Evolutionary conservation across 2,888 invertebrate species (phyloP), one percentile per base, ranked within the genome.

Genomic region (Lordiphosa andalusiaca): DNA sequence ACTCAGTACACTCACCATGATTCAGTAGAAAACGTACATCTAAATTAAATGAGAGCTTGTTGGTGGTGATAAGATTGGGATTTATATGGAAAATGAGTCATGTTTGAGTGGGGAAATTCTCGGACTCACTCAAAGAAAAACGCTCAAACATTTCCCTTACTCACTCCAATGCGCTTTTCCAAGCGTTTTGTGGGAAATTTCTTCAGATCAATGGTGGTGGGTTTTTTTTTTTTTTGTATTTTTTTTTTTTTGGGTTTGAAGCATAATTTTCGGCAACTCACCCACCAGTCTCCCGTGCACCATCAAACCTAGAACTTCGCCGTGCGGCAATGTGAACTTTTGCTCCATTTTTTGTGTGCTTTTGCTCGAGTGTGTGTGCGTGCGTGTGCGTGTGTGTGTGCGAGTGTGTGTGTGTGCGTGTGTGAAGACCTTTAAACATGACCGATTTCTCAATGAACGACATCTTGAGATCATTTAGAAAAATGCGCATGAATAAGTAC

Each of bases 271-370:
- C 63, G 84, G 78, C 77, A 78, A 77, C 84, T 84, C 87, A 85
- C 80, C 84, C 88, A 84, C 83, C 88, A 89, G 89, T 89, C 86
- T 83, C 71, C 72, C 65, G 63, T 65, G 75, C 75, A 81, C 82
- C 77, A 78, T 76, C 85, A 72, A 81, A 71, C 83, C 69, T 69
- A 73, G 57, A 85, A 73, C 86, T 73, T 75, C 75, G 73, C 38
- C 30, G 59, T 51, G 59, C 78, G 80, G 74, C 72, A 71, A 75
- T 82, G 83, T 82, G 60, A 74, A 42, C 36, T 49, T 37, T 46
- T 51, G 47, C 42, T 39, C 35, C 23, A 37, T 57, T 36, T 41
- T 21, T 19, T 42, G 38, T 38, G 46, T 16, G 41, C 25, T 40
- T 33, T 37, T 42, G 37, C 6, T 30, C 48, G 37, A 12, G n/a